phyloP scores from a whole-genome alignment of 2,888 invertebrate species.

The Dorcus hopei region DNA sequence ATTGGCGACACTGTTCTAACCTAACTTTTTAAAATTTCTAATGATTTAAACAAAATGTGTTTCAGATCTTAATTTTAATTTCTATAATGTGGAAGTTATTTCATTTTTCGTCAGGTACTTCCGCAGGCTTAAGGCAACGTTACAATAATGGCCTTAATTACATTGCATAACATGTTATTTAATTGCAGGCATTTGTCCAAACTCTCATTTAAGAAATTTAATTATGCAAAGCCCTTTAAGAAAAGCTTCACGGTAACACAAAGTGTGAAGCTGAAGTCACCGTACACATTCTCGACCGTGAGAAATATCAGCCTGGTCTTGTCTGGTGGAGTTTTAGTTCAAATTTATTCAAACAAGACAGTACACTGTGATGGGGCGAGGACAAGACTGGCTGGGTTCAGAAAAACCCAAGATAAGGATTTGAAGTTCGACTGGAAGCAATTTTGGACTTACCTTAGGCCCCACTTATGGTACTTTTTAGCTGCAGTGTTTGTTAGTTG shows the following conservation, averaged over 20 bases:
- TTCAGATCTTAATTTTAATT: too few relatives aligned
- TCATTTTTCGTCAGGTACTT: background rate
- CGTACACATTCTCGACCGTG: slow-evolving; percentile 10
- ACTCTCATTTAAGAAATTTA: background rate
- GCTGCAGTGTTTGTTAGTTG: slow-evolving; percentile 74
- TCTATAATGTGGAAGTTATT: slow-evolving; percentile 8
- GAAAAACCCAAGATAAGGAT: slow-evolving; percentile 48
- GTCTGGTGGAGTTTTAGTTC: slow-evolving; percentile 19
- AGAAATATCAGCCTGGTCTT: slow-evolving; percentile 19
- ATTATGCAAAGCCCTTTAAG: background rate
- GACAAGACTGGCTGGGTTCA: slow-evolving; percentile 42
- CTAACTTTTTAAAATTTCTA: too few relatives aligned
- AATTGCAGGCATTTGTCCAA: background rate
- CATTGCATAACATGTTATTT: slow-evolving; percentile 9
- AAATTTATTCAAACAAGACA: slow-evolving; percentile 27
- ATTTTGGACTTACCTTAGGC: slow-evolving; percentile 69
- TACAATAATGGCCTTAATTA: slow-evolving; percentile 1
- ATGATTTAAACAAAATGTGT: too few relatives aligned
- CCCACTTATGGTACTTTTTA: slow-evolving; percentile 72
- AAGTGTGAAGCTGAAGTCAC: background rate
- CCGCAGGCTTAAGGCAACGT: slow-evolving; percentile 2
- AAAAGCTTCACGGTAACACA: background rate
- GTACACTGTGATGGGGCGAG: slow-evolving; percentile 36
- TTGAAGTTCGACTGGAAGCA: slow-evolving; percentile 74
- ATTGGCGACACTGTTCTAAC: too few relatives aligned